These are phyloP conservation scores for Muricea muricata DNA, from an alignment of 92 coral and sea anemone species.

Conservation along the genomic window DNA sequence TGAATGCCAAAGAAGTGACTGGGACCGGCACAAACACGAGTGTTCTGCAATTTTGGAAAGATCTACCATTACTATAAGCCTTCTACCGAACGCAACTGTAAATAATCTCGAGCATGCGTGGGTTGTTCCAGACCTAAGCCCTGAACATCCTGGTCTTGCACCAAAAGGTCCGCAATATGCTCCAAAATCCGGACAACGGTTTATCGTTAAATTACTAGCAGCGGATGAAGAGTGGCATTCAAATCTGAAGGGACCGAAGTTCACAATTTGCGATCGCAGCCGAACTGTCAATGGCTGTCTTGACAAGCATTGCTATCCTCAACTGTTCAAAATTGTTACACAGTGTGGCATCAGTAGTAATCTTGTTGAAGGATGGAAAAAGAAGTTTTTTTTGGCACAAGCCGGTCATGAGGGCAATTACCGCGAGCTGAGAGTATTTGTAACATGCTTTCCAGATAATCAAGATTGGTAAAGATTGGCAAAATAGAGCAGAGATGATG, in stretches of 20 bases:
- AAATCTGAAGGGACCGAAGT: neutral
- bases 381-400: neutral
- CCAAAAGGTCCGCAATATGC: conserved; percentile 36
- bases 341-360: neutral
- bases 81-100: neutral
- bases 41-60: conserved; percentile 28
- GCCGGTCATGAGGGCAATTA: neutral
- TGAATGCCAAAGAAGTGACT: conserved; percentile 24
- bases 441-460: neutral
- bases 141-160: conserved; percentile 18
- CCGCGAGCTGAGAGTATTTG: neutral
- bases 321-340: neutral
- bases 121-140: neutral
- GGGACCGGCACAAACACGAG: conserved; percentile 38
- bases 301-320: neutral
- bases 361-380: neutral
- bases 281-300: neutral
- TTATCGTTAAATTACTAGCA: conserved; percentile 48
- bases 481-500: too few relatives aligned
- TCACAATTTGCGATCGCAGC: conserved; percentile 2
- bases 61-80: neutral
- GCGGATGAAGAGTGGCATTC: neutral
- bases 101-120: neutral
- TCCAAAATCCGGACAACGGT: conserved; percentile 46
- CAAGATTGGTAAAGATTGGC: neutral